Conservation (phyloP, 2,888 invertebrate species). For the Trachelus tabidus region DNA sequence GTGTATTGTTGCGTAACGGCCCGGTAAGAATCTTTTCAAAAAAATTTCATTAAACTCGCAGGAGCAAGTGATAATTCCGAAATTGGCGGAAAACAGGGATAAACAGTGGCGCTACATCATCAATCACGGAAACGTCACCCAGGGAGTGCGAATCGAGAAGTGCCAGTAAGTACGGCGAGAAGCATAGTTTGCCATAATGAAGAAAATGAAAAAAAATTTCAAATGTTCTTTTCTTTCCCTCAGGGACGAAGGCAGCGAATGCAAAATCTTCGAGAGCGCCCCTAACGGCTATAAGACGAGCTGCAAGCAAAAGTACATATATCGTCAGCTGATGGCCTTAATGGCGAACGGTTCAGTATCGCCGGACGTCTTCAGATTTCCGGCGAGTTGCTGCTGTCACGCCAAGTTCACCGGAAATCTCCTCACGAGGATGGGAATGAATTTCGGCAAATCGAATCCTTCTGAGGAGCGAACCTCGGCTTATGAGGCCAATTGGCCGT, state of each 20-base stretch:
- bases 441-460: too few relatives aligned
- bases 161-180: slow-evolving; percentile 73
- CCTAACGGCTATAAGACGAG: slow-evolving; percentile 66
- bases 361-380: slow-evolving; percentile 72
- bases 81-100: slow-evolving; percentile 71
- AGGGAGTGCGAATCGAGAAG: slow-evolving; percentile 79
- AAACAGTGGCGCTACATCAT: slow-evolving; percentile 77
- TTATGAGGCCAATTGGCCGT: too few relatives aligned
- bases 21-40: neutral
- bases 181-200: neutral
- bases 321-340: slow-evolving; percentile 70
- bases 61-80: slow-evolving; percentile 72
- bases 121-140: slow-evolving; percentile 75
- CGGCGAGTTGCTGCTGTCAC: slow-evolving; percentile 82
- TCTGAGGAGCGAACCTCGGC: too few relatives aligned
- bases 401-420: slow-evolving; percentile 44
- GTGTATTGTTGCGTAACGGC: neutral
- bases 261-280: slow-evolving; percentile 45
- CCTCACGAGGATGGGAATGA: slow-evolving; percentile 28
- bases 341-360: slow-evolving; percentile 64
- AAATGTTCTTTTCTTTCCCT: neutral
- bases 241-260: slow-evolving; percentile 53
- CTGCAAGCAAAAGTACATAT: slow-evolving; percentile 73
- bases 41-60: slow-evolving; percentile 25
- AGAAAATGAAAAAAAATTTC: neutral